Conservation (phyloP, 1,140 invertebrate genomes). For the Drosophila insularis region DNA sequence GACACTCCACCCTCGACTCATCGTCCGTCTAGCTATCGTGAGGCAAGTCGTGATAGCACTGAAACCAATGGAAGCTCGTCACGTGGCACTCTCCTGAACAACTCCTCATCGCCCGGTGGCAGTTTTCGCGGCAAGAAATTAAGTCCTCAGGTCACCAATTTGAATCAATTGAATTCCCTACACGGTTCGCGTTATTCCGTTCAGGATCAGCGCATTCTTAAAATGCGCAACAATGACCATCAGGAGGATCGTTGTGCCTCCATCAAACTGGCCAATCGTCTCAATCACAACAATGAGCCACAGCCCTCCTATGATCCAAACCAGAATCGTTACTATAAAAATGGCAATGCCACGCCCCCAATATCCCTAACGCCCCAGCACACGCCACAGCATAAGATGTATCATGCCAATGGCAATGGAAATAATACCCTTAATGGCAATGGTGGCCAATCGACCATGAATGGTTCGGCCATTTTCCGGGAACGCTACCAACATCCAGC, state of each 20-base stretch:
- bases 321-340: constrained; percentile 80
- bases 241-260: constrained; percentile 76
- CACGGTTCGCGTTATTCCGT: constrained; percentile 74
- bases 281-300: constrained; percentile 69
- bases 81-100: constrained; percentile 71
- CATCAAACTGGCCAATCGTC: constrained; percentile 73
- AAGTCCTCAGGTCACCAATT: constrained; percentile 69
- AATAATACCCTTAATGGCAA: constrained; percentile 65
- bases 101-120: constrained; percentile 77
- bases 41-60: constrained; percentile 73
- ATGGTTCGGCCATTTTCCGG: constrained; percentile 74
- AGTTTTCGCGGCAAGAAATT: constrained; percentile 77
- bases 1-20: constrained; percentile 80
- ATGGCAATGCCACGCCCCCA: constrained; percentile 71
- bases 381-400: constrained; percentile 70
- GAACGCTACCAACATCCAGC: constrained; percentile 81
- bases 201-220: constrained; percentile 79
- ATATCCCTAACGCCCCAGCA: constrained; percentile 73
- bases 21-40: constrained; percentile 78
- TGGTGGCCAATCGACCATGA: constrained; percentile 42
- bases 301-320: constrained; percentile 71
- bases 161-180: constrained; percentile 74
- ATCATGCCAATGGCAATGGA: constrained; percentile 58
- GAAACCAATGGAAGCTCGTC: constrained; percentile 78
- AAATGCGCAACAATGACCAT: constrained; percentile 74